A percentile compares a stretch with the other conserved stretches of the same genome.
Conservation (phyloP, 2,888 invertebrate species). For the Herminia tarsipennalis region DNA sequence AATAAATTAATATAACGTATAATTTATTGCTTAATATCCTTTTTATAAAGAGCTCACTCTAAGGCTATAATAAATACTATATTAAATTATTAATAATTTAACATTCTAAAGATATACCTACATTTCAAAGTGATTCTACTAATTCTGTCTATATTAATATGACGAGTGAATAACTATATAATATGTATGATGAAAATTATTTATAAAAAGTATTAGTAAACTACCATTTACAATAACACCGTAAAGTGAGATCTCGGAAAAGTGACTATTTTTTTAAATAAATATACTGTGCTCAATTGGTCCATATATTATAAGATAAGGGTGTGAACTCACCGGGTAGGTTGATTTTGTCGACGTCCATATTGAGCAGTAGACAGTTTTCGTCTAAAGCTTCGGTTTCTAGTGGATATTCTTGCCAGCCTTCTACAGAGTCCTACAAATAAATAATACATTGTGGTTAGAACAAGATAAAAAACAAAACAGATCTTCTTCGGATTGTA, state of each 20-base stretch:
- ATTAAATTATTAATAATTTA: neutral
- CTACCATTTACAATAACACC: neutral
- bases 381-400: conserved; percentile 77
- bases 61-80: neutral
- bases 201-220: too few relatives aligned
- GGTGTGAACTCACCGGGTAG: conserved; percentile 59
- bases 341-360: conserved; percentile 73
- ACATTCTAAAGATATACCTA: neutral
- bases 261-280: neutral
- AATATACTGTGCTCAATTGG: neutral
- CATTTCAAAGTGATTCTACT: neutral
- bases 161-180: too few relatives aligned
- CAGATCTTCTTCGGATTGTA: too few relatives aligned
- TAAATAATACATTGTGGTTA: too few relatives aligned
- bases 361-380: conserved; percentile 76
- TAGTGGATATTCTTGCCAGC: conserved; percentile 76
- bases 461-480: too few relatives aligned
- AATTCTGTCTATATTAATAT: too few relatives aligned
- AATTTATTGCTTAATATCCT: too few relatives aligned
- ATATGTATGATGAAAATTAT: too few relatives aligned
- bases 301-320: neutral
- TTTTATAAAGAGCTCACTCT: neutral
- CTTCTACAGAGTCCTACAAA: conserved; percentile 76
- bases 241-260: neutral
- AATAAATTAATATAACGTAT: too few relatives aligned